Evolutionary conservation across 2,797 vertebrate species (phyloP), one percentile per base, ranked within the genome.

Genomic region (Trematomus bernacchii): DNA sequence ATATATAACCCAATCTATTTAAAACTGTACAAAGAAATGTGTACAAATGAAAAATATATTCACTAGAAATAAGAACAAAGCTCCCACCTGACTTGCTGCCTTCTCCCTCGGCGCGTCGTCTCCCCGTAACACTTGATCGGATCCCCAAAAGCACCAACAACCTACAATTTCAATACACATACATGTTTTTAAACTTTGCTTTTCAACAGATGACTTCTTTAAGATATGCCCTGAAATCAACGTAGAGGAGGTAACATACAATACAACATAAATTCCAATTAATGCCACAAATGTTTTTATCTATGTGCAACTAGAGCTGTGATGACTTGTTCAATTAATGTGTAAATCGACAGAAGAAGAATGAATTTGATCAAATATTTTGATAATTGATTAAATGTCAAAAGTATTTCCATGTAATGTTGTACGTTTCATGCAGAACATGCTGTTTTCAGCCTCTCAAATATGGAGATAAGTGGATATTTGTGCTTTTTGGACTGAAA

Each of bases 71-170:
- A 50, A n/a, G 11, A 23, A 53, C 0, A 42, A 27, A 66, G 53
- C n/a, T 48, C 54, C 81, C 93, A 99, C 98, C 97, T 97, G 87
- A 99, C 95, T 77, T 96, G 94, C 59, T 98, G 98, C 81, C 97
- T 96, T 87, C 98, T 95, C 67, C 97, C 97, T 30, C 97, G 95
- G 33, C 96, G 94, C 0, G 96, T 97, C 6, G 85, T 91, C 88
- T 99, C 97, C n/a, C 98, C 97, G 2, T 96, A 98, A 69, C 97
- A 97, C 91, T 96, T 98, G 57, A 99, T 90, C 15, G 97, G 96
- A 75, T 98, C 96, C 3, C 98, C 98, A 73, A 99, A 97, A 69
- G 95, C 95, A 78, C 94, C 94, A 42, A 98, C 95, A 37, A 99
- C 87, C 98, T 99, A 83, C 4, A 81, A 76, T 66, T 85, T 70